Conservation (phyloP, 2,113 vertebrate genomes). For the Ceuthmochares aereus region DNA sequence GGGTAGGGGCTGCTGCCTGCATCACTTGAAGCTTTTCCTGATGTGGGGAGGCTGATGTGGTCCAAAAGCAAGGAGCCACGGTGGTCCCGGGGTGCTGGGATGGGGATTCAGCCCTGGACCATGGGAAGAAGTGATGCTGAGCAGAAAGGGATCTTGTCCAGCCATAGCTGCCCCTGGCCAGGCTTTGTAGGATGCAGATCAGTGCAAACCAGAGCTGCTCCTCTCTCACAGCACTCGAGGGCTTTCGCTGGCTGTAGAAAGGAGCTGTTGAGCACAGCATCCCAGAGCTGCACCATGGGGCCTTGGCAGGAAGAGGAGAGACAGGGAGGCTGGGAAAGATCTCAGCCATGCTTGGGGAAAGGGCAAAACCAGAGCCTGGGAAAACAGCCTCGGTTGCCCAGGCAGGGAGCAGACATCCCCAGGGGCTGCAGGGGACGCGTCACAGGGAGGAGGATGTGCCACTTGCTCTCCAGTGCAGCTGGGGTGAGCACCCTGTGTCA, state of each 20-base stretch:
- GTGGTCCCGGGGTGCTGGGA: background rate
- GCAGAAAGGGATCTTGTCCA: rapidly evolving
- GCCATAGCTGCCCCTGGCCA: background rate
- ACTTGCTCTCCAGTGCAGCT: background rate
- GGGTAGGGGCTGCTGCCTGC: background rate
- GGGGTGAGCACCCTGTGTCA: rapidly evolving
- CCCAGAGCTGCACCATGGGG: background rate
- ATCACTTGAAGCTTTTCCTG: background rate
- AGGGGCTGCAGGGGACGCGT: rapidly evolving
- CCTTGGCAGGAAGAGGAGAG: background rate
- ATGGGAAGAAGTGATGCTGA: background rate
- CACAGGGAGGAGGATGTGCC: rapidly evolving
- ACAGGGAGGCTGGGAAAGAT: background rate
- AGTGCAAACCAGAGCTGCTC: background rate
- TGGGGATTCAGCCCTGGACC: background rate
- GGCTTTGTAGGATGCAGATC: background rate
- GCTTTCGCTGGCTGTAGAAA: background rate
- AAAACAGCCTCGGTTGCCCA: background rate
- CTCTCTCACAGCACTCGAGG: background rate
- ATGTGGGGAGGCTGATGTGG: rapidly evolving
- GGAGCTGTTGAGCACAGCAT: rapidly evolving
- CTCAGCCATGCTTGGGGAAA: background rate
- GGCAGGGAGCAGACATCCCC: background rate
- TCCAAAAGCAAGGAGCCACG: background rate
- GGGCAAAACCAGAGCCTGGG: constrained; percentile 31